These are phyloP conservation scores for Penaeus japonicus DNA, from an alignment of 1,140 invertebrate genomes.

Conservation along the genomic window DNA sequence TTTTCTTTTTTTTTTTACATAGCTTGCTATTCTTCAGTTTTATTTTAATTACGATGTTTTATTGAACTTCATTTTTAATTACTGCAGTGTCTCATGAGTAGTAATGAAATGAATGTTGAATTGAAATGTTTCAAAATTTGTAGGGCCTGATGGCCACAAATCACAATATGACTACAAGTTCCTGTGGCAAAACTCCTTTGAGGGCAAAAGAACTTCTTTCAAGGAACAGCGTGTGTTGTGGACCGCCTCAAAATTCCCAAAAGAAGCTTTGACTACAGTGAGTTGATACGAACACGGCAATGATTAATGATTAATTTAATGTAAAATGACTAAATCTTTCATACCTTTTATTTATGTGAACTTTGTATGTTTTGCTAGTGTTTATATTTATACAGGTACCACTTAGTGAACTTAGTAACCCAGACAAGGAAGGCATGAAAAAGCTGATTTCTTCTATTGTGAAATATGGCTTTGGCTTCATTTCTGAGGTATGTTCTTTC, in stretches of 20 bases:
- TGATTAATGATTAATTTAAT: neutral
- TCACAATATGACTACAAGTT: slow-evolving; percentile 41
- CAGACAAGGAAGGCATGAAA: slow-evolving; percentile 11
- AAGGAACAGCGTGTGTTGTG: neutral
- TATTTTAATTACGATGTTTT: too few relatives aligned
- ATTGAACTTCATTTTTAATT: neutral
- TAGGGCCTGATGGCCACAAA: slow-evolving; percentile 41
- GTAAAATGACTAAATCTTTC: neutral
- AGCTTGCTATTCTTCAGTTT: too few relatives aligned
- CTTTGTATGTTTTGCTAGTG: neutral
- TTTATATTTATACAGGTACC: slow-evolving; percentile 17
- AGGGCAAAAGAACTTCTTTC: slow-evolving; percentile 15
- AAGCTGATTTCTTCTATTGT: slow-evolving; percentile 7
- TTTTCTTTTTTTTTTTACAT: too few relatives aligned
- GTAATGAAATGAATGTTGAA: neutral
- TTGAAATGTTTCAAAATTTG: neutral
- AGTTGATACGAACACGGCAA: neutral
- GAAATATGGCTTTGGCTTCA: slow-evolving; percentile 28
- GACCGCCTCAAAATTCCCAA: slow-evolving; percentile 16
- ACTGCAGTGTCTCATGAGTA: too few relatives aligned
- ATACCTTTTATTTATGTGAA: too few relatives aligned
- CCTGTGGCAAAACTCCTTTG: slow-evolving; percentile 39
- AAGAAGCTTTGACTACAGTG: slow-evolving; percentile 11
- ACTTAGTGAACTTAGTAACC: neutral
- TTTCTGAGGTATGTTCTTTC: slow-evolving; percentile 14